Evolutionary conservation across 2,888 invertebrate genomes (phyloP), one percentile per base, ranked within the genome.

Genomic region (Oxytorus armatus): DNA sequence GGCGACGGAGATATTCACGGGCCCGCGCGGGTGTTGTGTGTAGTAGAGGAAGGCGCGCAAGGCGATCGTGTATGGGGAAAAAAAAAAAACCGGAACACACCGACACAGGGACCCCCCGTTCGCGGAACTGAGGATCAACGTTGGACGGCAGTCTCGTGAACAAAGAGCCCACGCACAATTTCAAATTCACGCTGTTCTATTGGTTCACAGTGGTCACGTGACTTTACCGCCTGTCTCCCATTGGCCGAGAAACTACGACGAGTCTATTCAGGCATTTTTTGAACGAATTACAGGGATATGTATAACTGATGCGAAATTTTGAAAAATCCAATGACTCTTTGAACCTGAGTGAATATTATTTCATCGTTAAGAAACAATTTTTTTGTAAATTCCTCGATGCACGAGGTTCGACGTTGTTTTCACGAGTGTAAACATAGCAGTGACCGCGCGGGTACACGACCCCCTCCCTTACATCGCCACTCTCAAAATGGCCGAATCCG

Each of bases 181-280:
- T 92, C 91, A 92, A 94, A 94, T 93, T 92, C 92, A 82, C 82
- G 79, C 55, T 83, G 86, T 89, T 76, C 91, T 90, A 94, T 94
- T 94, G 94, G 94, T 79, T 74, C 87, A 10, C 21, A 3, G 0
- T 2, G 79, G 87, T 93, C 94, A 94, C 94, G 94, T 94, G 94
- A 92, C 91, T 86, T 82, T 83, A 72, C 82, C 86, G 88, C 86
- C 82, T 65, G n/a, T 44, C 66, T 81, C 47, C 88, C 84, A 94
- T 94, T 94, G 94, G 94, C 49, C 44, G 51, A 18, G 57, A 44
- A 25, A 7, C 51, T 55, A 44, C 73, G 70, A 79, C 75, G 82
- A 80, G 84, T 86, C 85, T 84, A 85, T 86, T 83, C 80, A n/a
- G 21, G 18, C 84, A 83, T 83, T 86, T 87, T 88, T 88, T 55